These are phyloP conservation scores for Calcarius lapponicus DNA, from an alignment of 2,797 vertebrate species.

Conservation along the genomic window DNA sequence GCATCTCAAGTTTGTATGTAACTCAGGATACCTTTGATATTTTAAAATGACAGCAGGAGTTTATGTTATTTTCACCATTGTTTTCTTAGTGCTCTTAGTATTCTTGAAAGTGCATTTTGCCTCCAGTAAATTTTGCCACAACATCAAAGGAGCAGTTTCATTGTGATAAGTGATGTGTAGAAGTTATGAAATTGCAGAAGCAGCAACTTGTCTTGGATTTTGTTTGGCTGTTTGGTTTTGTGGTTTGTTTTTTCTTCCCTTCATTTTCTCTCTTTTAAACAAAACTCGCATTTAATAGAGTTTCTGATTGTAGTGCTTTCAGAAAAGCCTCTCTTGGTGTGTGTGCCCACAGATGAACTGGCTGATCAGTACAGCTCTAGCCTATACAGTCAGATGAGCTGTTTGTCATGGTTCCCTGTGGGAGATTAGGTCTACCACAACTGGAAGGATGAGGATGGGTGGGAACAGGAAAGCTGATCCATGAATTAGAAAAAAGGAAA, in stretches of 20 bases:
- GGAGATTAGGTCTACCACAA: neutral
- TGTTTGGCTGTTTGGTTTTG: neutral
- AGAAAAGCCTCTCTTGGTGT: neutral
- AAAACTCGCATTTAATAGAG: neutral
- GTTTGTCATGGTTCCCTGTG: neutral
- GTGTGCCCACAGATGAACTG: neutral
- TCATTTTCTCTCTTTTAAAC: neutral
- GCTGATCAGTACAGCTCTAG: neutral
- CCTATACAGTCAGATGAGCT: neutral
- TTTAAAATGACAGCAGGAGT: neutral
- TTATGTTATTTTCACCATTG: neutral
- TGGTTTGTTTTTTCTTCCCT: neutral
- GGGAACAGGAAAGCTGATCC: slow-evolving; percentile 41
- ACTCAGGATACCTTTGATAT: neutral
- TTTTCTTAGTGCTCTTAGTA: neutral
- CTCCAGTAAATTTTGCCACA: neutral
- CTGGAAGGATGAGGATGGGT: slow-evolving; percentile 9
- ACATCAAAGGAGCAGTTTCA: neutral
- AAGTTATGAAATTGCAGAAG: neutral
- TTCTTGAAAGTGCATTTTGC: neutral
- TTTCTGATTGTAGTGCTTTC: neutral
- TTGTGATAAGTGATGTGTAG: neutral
- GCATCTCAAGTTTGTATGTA: neutral
- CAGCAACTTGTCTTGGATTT: neutral
- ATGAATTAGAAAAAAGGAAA: neutral